Evolutionary conservation across 1,140 invertebrate species (phyloP), one percentile per base, ranked within the genome.

Genomic region (Charaxes varanes): DNA sequence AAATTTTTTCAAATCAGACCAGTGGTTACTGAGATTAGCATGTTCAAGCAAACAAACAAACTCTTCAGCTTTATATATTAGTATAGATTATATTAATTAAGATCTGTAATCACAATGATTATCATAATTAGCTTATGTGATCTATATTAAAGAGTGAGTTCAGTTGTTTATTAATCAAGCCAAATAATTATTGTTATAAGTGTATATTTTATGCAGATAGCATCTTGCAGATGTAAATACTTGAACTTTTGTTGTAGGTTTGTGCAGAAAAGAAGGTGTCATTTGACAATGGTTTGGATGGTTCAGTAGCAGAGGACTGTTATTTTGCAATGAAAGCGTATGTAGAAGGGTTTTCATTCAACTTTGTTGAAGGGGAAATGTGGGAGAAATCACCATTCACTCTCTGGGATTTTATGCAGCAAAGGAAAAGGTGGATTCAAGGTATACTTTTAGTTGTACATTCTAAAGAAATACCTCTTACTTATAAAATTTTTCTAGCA

Each of bases 341-440:
- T 64, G 88, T 88, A 36, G 87, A 93, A 71, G 94, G 94, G 5
- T 95, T 93, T 63, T 88, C 91, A 1, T 97, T 97, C 69, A 95
- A 96, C 63, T 97, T 97, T 77, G 90, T 98, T 45, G 95, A 97
- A 69, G 96, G 97, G 10, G 96, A 98, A 84, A 98, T 98, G 96
- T 96, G 95, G 91, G 97, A 99, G 73, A 97, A 98, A 69, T 97
- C 94, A 8, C 97, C 97, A 4, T 99, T 99, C 66, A 96, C 95
- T 0, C 78, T 97, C 1, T 92, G 92, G 87, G 97, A 99, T 76
- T 97, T 98, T 67, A 88, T 99, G 22, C 95, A 97, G 72, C 97
- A 99, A 74, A 87, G 97, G 36, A 98, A 98, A 76, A 88, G 97
- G 16, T 99, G 97, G 97, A 87, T 99, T 28, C 94, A 97, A 85